Percentiles rank a stretch among this genome's conserved stretches.
These are phyloP conservation scores for Mesoligia furuncula DNA, from an alignment of 2,888 invertebrate species.

Conservation along the genomic window DNA sequence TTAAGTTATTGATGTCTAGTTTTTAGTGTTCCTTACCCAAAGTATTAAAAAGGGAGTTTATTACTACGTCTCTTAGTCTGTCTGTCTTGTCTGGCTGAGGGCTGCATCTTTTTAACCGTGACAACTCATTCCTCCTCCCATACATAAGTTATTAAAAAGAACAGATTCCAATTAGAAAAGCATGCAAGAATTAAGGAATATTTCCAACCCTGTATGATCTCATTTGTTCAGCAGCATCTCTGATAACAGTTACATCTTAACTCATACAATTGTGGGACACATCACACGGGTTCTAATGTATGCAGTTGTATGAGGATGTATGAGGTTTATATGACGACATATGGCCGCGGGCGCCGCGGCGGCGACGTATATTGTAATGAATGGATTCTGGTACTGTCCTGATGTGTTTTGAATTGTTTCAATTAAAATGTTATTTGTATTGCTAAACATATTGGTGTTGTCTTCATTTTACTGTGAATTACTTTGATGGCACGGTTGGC, in stretches of 20 bases:
- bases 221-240: slow-evolving; percentile 17
- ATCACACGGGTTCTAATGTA: slow-evolving; percentile 21
- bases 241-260: slow-evolving; percentile 18
- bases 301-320: slow-evolving; percentile 47
- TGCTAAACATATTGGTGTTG: background rate
- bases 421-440: slow-evolving; percentile 29
- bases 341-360: slow-evolving; percentile 43
- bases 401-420: slow-evolving; percentile 46
- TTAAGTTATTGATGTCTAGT: background rate
- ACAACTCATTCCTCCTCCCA: background rate
- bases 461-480: slow-evolving; percentile 18
- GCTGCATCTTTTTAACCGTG: background rate
- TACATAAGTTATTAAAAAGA: background rate
- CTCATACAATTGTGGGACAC: slow-evolving; percentile 19
- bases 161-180: background rate
- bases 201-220: slow-evolving; percentile 8
- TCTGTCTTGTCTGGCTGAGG: background rate
- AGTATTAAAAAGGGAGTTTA: background rate
- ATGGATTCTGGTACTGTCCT: slow-evolving; percentile 18
- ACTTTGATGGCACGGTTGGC: background rate
- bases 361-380: slow-evolving; percentile 43
- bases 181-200: background rate
- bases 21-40: background rate
- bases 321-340: slow-evolving; percentile 28
- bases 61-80: background rate